Base-by-base conservation (phyloP, 2,797 vertebrate genomes). In the Tragopan temminckii region DNA sequence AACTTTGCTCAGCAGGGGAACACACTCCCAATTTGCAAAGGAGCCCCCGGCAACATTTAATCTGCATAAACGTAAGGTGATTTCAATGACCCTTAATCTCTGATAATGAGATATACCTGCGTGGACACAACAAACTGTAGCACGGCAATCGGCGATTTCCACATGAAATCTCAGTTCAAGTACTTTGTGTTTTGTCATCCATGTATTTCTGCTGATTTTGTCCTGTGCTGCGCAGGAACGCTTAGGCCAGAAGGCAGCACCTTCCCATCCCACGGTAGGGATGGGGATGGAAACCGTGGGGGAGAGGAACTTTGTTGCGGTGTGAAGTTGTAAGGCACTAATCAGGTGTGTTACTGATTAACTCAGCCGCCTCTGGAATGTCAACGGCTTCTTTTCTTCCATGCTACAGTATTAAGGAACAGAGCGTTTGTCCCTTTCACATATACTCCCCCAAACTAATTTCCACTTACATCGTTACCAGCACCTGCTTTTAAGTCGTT, bases 271-370 rank as follows among this genome's bases (percentile, higher is more conserved):
- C 43, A 31, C 48, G 4, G 1, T 55, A 3, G 10, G 13, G 70
- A 21, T 3, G 9, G 91, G 80, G 87, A 77, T n/a, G 87, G 4
- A 33, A 46, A 7, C 40, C 6, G 77, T 9, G 87, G n/a, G 72
- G 86, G 91, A 75, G 91, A 55, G 57, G 72, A 87, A 79, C 78
- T 95, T 84, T 86, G 77, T 21, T 62, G 66, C 9, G 31, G 62
- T 48, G 64, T 16, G 42, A 58, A 89, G 93, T 33, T 74, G 81
- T 13, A 80, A 93, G 95, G 58, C 80, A 3, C 89, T 91, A 29
- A 91, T 93, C 92, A 95, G 97, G 92, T 96, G 96, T 89, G 94
- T 95, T 96, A 94, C 95, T 96, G 94, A 96, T 97, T 96, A 96
- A 95, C 96, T 82, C 61, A 2, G 81, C 86, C 87, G 89, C 61